These are phyloP conservation scores for Argynnis bischoffii DNA, from an alignment of 2,888 invertebrate genomes.

Conservation along the genomic window DNA sequence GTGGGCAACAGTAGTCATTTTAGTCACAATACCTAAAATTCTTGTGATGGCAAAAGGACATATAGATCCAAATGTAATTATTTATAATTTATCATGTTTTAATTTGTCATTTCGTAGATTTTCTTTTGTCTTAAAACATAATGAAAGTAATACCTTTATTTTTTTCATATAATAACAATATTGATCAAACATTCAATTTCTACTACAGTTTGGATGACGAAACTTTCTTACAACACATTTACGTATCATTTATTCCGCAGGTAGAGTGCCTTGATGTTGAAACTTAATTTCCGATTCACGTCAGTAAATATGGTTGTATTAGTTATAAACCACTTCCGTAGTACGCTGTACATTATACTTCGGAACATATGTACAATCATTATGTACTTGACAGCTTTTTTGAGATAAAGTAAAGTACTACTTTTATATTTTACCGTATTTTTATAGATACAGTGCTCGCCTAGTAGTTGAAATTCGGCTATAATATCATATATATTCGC, in stretches of 20 bases:
- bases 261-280: conserved; percentile 11
- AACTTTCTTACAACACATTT: conserved; percentile 1
- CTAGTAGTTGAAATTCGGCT: too few species aligned
- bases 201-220: background rate
- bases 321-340: conserved; percentile 19
- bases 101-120: too few species aligned
- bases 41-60: too few species aligned
- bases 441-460: too few species aligned
- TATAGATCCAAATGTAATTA: too few species aligned
- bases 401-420: background rate
- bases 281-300: conserved; percentile 23
- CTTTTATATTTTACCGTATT: background rate
- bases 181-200: background rate
- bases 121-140: too few species aligned
- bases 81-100: too few species aligned
- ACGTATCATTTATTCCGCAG: conserved; percentile 2
- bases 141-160: too few species aligned
- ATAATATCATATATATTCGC: too few species aligned
- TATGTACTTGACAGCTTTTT: background rate
- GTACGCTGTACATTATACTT: conserved; percentile 4
- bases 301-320: conserved; percentile 26
- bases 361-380: background rate
- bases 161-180: too few species aligned
- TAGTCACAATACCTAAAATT: too few species aligned
- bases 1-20: too few species aligned